Conservation (phyloP, 2,113 vertebrate species). For the Labrus mixtus region DNA sequence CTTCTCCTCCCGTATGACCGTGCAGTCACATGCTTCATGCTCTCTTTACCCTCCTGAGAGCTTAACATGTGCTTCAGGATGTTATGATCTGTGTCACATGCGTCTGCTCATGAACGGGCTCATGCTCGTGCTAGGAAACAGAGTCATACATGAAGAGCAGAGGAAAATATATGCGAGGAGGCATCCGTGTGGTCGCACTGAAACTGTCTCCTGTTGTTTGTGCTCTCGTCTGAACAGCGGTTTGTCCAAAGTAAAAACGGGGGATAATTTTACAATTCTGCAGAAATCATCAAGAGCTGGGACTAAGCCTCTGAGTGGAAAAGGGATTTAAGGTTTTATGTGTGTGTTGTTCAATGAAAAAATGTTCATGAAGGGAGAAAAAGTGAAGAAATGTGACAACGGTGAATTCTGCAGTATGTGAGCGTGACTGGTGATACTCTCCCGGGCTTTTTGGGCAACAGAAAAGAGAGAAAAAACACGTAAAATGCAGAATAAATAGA, state of each 20-base stretch:
- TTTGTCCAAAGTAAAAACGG: too few species aligned
- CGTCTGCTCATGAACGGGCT: slow-evolving; percentile 38
- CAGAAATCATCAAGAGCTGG: not conserved
- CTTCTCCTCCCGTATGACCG: slow-evolving; percentile 7
- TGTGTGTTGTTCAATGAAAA: not conserved
- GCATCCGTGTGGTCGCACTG: not conserved
- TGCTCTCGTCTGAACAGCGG: not conserved
- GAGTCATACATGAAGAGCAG: not conserved
- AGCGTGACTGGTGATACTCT: not conserved
- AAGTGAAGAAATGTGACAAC: not conserved
- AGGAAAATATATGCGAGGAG: not conserved
- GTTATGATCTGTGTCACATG: slow-evolving; percentile 64
- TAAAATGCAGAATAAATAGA: not conserved
- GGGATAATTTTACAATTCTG: not conserved
- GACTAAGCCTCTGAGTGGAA: not conserved
- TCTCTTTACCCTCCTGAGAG: slow-evolving; percentile 33
- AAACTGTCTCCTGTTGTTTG: not conserved
- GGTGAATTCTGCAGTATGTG: not conserved
- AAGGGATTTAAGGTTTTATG: not conserved
- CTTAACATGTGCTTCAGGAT: slow-evolving; percentile 45
- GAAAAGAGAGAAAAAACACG: not conserved
- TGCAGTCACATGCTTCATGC: slow-evolving; percentile 55
- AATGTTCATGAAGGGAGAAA: not conserved
- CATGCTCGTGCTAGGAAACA: slow-evolving; percentile 26
- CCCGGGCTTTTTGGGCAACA: not conserved